A percentile compares a stretch with the other conserved stretches of the same genome.
These are phyloP conservation scores for Heliconius hewitsoni DNA, from an alignment of 1,140 invertebrate genomes.

Conservation along the genomic window DNA sequence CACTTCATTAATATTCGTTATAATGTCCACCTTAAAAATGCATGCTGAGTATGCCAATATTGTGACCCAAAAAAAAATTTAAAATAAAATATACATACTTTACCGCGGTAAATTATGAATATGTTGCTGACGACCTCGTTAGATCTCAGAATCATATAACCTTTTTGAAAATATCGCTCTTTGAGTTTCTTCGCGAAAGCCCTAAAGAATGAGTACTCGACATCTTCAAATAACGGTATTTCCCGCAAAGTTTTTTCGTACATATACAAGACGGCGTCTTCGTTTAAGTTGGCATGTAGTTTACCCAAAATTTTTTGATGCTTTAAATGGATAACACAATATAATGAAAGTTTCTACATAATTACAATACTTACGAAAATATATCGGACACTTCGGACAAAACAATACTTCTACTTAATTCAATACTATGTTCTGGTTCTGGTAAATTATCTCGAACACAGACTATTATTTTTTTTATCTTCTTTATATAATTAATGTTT, in stretches of 20 bases:
- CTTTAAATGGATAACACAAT: conserved; percentile 49
- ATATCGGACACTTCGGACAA: background rate
- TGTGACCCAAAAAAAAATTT: background rate
- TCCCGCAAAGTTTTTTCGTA: conserved; percentile 76
- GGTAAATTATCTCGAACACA: too few relatives aligned
- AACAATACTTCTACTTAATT: background rate
- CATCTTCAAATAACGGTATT: conserved; percentile 76
- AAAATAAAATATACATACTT: conserved; percentile 49
- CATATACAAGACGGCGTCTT: conserved; percentile 77
- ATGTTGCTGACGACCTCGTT: conserved; percentile 74
- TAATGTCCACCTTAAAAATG: conserved; percentile 65
- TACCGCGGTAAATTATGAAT: conserved; percentile 75
- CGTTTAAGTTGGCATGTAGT: conserved; percentile 75
- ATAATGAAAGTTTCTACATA: conserved; percentile 30
- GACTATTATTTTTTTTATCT: too few relatives aligned
- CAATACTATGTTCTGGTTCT: too few relatives aligned
- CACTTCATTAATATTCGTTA: conserved; percentile 67
- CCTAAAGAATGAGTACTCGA: conserved; percentile 78
- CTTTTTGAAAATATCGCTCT: conserved; percentile 75
- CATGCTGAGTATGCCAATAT: conserved; percentile 12
- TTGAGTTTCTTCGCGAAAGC: conserved; percentile 74
- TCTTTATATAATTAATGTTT: too few relatives aligned
- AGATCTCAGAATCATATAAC: conserved; percentile 70
- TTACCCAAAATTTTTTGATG: conserved; percentile 75
- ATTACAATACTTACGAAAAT: conserved; percentile 28